Base-by-base conservation (phyloP, 2,113 vertebrate species). In the Corythoichthys haematopterus region DNA sequence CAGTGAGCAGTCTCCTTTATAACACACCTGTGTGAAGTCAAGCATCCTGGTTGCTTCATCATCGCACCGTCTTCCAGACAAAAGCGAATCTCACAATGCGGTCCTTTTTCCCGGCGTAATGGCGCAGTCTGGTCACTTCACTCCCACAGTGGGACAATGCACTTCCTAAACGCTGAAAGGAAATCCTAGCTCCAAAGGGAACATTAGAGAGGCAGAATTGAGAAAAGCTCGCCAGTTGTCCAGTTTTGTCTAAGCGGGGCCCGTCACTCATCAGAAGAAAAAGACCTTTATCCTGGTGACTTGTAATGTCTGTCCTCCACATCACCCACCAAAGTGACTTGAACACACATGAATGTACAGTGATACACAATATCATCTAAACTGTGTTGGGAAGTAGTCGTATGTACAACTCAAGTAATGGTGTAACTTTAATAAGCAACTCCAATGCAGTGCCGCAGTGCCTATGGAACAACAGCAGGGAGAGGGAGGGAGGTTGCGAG, bases 151-250 rank as follows among this genome's bases (percentile, higher is more conserved):
- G 70, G 83, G 72, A 90, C 88, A 90, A 88, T 90, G 64, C 66
- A 64, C 85, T 82, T 89, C 80, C 87, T 81, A 86, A 88, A 83
- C 62, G 71, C 78, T 87, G 87, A 87, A 89, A 89, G 85, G 84
- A 79, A 85, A 90, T 83, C 82, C 82, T 81, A 79, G 74, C 86
- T 47, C 84, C 79, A 88, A 84, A 9, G 79, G 71, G 33, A 62
- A 62, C 60, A 62, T 60, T 70, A 12, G 60, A 79, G 70, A 84
- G 82, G 79, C 78, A 85, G 82, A 84, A 84, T 84, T 58, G 64
- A 68, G 74, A 50, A 68, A 79, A 79, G 84, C 86, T 20, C 80
- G 84, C 77, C 79, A 70, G 72, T 70, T 56, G 14, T 52, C 80
- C 0, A 79, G 86, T 87, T 82, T 87, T 81, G 74, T 74, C 86